A percentile compares a stretch with the other conserved stretches of the same genome.
These are phyloP conservation scores for Lapara coniferarum DNA, from an alignment of 2,888 invertebrate species.

Conservation along the genomic window DNA sequence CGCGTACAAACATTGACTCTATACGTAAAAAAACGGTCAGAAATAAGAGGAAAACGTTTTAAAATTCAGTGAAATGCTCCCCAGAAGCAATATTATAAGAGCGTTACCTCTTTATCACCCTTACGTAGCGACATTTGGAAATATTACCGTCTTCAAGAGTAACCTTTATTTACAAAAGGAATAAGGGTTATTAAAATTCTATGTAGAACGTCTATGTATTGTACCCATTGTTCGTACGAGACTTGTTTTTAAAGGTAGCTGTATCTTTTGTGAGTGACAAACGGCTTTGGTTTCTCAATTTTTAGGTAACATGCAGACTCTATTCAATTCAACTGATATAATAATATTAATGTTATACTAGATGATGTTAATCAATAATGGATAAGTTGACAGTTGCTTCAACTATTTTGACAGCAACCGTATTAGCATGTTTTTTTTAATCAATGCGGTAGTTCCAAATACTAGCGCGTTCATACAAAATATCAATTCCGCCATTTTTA, in stretches of 20 bases:
- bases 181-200: conserved; percentile 11
- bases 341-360: no score
- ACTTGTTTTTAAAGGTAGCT: neutral
- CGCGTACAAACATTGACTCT: neutral
- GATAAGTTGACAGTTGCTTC: no score
- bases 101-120: conserved; percentile 27
- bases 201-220: neutral
- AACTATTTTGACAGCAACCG: no score
- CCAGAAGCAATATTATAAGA: conserved; percentile 23
- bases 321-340: no score
- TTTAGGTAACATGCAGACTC: neutral
- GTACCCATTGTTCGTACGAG: neutral
- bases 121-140: conserved; percentile 24
- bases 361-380: no score
- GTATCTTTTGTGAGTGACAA: neutral
- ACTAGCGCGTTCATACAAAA: no score
- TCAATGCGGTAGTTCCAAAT: no score
- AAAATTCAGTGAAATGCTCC: conserved; percentile 16
- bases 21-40: neutral
- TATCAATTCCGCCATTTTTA: no score
- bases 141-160: conserved; percentile 19
- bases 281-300: neutral
- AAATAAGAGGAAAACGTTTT: conserved; percentile 6
- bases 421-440: no score
- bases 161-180: conserved; percentile 18